Conservation (phyloP, 2,113 vertebrate species). For the Asarcornis scutulata region DNA sequence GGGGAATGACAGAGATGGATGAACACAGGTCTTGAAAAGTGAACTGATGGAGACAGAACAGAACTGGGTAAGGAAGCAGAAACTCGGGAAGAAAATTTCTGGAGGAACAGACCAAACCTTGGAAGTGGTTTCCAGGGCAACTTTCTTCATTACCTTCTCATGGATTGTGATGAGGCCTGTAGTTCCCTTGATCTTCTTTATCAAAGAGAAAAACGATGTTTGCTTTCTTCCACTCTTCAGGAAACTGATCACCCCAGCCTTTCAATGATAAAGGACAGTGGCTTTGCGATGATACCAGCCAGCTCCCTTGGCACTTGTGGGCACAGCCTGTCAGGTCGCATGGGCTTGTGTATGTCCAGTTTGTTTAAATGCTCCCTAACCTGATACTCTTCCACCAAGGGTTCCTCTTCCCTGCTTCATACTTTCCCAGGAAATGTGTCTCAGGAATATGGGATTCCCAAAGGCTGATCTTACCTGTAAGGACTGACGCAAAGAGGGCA, state of each 20-base stretch:
- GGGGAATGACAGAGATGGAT: background rate
- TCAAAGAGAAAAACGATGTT: background rate
- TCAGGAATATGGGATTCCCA: background rate
- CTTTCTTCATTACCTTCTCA: background rate
- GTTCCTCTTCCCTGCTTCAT: background rate
- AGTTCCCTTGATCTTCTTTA: background rate
- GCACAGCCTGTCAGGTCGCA: background rate
- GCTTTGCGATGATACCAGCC: background rate
- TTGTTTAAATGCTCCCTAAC: background rate
- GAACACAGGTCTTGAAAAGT: background rate
- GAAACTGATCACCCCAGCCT: background rate
- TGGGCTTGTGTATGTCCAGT: rapidly evolving
- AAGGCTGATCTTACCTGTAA: background rate
- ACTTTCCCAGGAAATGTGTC: background rate
- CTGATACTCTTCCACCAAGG: background rate
- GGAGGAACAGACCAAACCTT: background rate
- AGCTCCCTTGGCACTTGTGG: rapidly evolving
- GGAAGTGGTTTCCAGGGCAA: background rate
- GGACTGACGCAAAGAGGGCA: background rate
- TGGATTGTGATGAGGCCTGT: background rate
- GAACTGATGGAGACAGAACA: background rate
- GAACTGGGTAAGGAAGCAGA: background rate
- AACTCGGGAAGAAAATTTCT: background rate
- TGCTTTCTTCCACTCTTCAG: background rate
- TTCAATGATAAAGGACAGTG: background rate